phyloP scores from a whole-genome alignment of 2,797 vertebrate genomes.

The Ispidina lecontei region DNA sequence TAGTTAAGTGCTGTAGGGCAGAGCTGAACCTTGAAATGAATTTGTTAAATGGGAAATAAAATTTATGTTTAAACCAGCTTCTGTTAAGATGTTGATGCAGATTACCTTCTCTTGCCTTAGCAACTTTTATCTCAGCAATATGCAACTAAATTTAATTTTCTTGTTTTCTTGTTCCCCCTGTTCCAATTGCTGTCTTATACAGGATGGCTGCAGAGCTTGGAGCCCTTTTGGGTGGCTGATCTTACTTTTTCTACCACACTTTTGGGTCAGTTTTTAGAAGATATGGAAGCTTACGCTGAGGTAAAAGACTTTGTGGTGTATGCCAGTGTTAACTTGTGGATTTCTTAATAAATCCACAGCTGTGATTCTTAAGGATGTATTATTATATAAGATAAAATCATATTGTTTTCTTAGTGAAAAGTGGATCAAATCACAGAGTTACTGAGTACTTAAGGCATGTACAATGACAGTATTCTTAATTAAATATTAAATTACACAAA shows the following conservation, averaged over 20 bases:
- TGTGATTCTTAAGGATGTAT: not conserved
- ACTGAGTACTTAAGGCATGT: not conserved
- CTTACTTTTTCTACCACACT: slow-evolving; percentile 96
- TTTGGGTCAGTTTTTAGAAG: slow-evolving; percentile 96
- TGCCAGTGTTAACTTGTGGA: not conserved
- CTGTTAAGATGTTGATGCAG: not conserved
- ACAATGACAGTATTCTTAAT: not conserved
- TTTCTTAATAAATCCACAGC: not conserved
- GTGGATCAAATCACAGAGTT: not conserved
- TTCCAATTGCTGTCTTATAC: slow-evolving; percentile 4
- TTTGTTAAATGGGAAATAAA: not conserved
- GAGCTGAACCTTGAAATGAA: not conserved
- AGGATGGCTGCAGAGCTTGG: slow-evolving; percentile 98
- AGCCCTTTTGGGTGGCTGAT: slow-evolving; percentile 99
- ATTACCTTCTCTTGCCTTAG: not conserved
- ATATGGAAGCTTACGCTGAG: slow-evolving; percentile 99
- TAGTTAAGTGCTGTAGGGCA: not conserved
- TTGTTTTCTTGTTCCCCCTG: not conserved
- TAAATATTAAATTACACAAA: not conserved
- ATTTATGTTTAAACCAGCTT: not conserved
- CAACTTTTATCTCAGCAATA: not conserved
- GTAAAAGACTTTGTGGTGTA: slow-evolving; percentile 62
- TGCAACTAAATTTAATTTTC: not conserved
- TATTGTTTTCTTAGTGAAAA: not conserved
- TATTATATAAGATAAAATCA: not conserved